Evolutionary conservation across 2,113 vertebrate species (phyloP), one percentile per base, ranked within the genome.

Genomic region (Barnardius zonarius): DNA sequence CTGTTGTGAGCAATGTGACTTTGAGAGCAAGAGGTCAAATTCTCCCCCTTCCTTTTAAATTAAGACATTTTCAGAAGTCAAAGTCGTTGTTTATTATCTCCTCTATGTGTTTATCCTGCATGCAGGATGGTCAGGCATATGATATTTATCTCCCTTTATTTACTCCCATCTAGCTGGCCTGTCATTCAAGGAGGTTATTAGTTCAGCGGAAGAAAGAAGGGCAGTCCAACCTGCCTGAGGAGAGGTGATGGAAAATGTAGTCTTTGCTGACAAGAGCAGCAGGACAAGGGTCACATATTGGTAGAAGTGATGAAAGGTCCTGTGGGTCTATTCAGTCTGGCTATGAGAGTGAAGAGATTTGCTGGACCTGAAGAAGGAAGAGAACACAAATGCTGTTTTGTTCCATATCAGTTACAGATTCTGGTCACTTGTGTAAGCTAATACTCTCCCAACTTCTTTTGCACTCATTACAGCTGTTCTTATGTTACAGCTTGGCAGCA

Each of bases 401-500:
- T 83, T 96, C 72, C 4, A 0, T 86, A 90, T 95, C 90, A 73
- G 69, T 97, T 97, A 96, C 88, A 78, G 87, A 86, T 84, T 94
- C 70, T 95, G 84, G 77, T 66, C 94, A 51, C 8, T 59, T 72
- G 39, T 27, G 96, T 83, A 96, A 96, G 82, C n/a, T 67, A 88
- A 97, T 91, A 77, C 55, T 54, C 67, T 85, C 72, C 48, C 43
- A 59, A 57, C 70, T 94, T 76, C 39, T 90, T 92, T 70, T 27
- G 72, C 41, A 63, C 68, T 97, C 86, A 67, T 97, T 95, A 84
- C 55, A 83, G n/a, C 57, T 82, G 83, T 82, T 93, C 94, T 96
- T 67, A 52, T 15, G 30, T 97, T 93, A 87, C 92, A 84, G 39
- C 35, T 64, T 57, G 79, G 75, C 93, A 95, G 20, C 52, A 37